Evolutionary conservation across 2,797 vertebrate species (phyloP).

Genomic region (Microtus californicus): DNA sequence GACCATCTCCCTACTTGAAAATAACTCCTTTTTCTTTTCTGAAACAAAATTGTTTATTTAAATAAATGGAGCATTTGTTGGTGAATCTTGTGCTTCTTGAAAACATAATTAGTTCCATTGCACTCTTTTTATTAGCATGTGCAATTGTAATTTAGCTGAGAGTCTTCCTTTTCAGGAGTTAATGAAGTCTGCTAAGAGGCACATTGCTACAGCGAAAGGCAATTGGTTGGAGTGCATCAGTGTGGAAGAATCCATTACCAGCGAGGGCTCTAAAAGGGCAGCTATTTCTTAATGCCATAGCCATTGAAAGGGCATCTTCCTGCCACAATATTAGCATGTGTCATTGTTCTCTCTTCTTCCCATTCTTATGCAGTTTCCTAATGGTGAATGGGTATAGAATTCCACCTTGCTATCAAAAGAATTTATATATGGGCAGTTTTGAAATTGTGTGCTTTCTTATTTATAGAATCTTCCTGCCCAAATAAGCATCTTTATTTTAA

Average conservation of each 20-base stretch:
- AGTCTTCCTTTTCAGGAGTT: slow-evolving; percentile 67
- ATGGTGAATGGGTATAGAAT: slow-evolving; percentile 46
- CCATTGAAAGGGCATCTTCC: slow-evolving; percentile 62
- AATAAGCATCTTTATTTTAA: not conserved
- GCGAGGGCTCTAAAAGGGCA: slow-evolving; percentile 70
- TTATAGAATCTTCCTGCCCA: not conserved
- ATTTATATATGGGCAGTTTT: not conserved
- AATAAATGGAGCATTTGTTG: slow-evolving; percentile 40
- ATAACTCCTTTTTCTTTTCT: slow-evolving; percentile 33
- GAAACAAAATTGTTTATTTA: slow-evolving; percentile 48
- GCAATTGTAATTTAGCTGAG: slow-evolving; percentile 56
- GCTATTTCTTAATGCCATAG: slow-evolving; percentile 68
- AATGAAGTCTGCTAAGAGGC: slow-evolving; percentile 74
- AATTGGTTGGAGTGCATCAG: slow-evolving; percentile 67
- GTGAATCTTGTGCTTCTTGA: slow-evolving; percentile 57
- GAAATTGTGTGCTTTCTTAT: slow-evolving; percentile 46
- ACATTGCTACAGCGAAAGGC: slow-evolving; percentile 43
- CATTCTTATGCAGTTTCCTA: slow-evolving; percentile 28
- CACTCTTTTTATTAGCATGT: slow-evolving; percentile 63
- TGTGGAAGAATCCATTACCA: slow-evolving; percentile 61
- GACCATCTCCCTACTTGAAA: not conserved
- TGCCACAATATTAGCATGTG: slow-evolving; percentile 22
- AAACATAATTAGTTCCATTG: slow-evolving; percentile 56
- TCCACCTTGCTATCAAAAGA: slow-evolving; percentile 14
- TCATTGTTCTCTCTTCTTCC: slow-evolving; percentile 63